phyloP scores from a whole-genome alignment of 2,113 vertebrate species.

The Asarcornis scutulata region DNA sequence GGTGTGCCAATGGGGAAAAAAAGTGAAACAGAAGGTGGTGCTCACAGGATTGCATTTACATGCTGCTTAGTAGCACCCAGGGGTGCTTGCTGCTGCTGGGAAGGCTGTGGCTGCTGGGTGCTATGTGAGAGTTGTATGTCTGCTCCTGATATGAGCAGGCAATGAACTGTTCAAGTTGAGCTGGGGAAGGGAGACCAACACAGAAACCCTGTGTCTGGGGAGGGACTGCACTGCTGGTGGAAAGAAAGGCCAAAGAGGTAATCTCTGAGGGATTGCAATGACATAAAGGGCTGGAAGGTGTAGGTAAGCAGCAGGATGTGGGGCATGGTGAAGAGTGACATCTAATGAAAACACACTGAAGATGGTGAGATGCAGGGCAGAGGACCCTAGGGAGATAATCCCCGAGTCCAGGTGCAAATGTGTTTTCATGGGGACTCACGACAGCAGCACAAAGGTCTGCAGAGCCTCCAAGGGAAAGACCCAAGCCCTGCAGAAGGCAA shows the following conservation, averaged over 20 bases:
- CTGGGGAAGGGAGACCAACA: not conserved
- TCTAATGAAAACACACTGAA: not conserved
- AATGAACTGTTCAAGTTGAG: not conserved
- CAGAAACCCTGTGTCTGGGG: not conserved
- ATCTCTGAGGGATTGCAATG: not conserved
- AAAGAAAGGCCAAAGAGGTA: not conserved
- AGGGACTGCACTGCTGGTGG: not conserved
- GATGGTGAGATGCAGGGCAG: not conserved
- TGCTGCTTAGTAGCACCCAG: not conserved
- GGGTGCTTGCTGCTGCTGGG: not conserved
- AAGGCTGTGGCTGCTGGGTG: not conserved
- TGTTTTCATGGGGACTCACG: not conserved
- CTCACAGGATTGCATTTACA: not conserved
- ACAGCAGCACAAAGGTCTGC: not conserved
- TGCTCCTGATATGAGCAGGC: not conserved
- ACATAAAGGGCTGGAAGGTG: not conserved
- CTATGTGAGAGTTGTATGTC: not conserved
- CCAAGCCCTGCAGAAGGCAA: not conserved
- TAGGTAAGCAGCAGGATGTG: not conserved
- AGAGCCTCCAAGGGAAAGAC: not conserved
- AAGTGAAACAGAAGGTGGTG: fast-evolving
- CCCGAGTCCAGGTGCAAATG: not conserved
- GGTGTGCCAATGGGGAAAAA: not conserved
- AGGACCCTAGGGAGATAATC: not conserved
- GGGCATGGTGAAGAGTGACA: not conserved